These are phyloP conservation scores for Hafferia zeledoni DNA, from an alignment of 2,797 vertebrate genomes.

Conservation along the genomic window DNA sequence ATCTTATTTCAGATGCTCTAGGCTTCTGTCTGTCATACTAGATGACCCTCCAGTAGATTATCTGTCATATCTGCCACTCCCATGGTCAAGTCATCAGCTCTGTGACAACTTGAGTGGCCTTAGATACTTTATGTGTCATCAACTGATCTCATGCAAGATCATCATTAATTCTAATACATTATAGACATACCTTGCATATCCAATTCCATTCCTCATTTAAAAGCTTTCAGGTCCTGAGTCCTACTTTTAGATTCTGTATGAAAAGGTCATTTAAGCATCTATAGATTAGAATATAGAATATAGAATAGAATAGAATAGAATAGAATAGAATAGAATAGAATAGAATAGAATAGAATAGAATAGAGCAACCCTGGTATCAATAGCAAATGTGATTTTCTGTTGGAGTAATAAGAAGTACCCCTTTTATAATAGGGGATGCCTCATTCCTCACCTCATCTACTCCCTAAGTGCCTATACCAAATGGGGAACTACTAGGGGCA, in stretches of 20 bases:
- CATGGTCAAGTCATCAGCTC: rapidly evolving
- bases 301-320: neutral
- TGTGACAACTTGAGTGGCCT: neutral
- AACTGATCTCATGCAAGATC: neutral
- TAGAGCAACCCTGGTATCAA: neutral
- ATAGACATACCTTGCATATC: neutral
- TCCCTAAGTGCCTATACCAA: neutral
- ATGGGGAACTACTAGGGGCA: neutral
- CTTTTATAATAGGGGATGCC: neutral
- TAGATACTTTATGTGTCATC: neutral
- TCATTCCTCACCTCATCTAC: neutral
- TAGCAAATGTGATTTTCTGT: neutral
- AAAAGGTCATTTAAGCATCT: neutral
- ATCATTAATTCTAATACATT: neutral
- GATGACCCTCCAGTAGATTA: neutral
- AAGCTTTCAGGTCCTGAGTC: neutral
- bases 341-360: neutral
- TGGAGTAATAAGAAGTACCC: neutral
- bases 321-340: neutral
- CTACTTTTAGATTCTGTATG: neutral
- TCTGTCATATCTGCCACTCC: neutral
- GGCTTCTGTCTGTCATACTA: neutral
- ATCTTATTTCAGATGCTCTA: neutral
- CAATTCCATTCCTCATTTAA: neutral
- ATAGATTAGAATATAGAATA: neutral